Evolutionary conservation across 2,113 vertebrate species (phyloP), one percentile per base, ranked within the genome.

Genomic region (Neodontobutis hainanensis): DNA sequence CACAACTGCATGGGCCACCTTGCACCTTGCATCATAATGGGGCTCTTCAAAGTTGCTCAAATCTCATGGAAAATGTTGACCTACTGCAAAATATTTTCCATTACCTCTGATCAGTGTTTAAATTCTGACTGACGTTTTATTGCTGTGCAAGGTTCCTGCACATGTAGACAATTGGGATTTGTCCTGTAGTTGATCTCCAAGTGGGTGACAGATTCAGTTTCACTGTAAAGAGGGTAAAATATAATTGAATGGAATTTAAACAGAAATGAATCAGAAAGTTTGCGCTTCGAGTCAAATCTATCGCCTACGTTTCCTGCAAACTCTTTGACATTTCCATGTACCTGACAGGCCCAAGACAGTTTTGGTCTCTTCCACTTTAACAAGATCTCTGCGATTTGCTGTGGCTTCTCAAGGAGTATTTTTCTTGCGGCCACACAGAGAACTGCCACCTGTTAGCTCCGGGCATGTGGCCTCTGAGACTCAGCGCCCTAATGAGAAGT

Each of bases 401-500:
- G 19, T 19, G 59, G 59, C 75, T 75, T 71, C 65, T 61, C 38
- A 4, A 56, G 48, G 45, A 78, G 58, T 57, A 15, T 61, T 81
- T 67, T 72, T 48, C 59, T 27, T 51, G 34, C 10, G 14, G 46
- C 65, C 57, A n/a, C n/a, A n/a, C n/a, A n/a, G n/a, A n/a, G n/a
- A n/a, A n/a, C n/a, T n/a, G n/a, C n/a, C n/a, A 80, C 62, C 77
- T 67, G 76, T 82, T 78, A 69, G 68, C 61, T 64, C 50, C 36
- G 65, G 19, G 53, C 69, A 74, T 77, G 49, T 66, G 63, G 36
- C 68, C 53, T 51, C 7, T 12, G 66, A 75, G 73, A 74, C 49
- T 64, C 53, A 72, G 19, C 15, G 59, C 32, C 63, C 56, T 83
- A 82, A 81, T 78, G 85, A 86, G 78, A 83, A 83, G 49, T 77